Evolutionary conservation across 2,113 vertebrate species (phyloP), one percentile per base, ranked within the genome.

Genomic region (Xiphophorus couchianus): DNA sequence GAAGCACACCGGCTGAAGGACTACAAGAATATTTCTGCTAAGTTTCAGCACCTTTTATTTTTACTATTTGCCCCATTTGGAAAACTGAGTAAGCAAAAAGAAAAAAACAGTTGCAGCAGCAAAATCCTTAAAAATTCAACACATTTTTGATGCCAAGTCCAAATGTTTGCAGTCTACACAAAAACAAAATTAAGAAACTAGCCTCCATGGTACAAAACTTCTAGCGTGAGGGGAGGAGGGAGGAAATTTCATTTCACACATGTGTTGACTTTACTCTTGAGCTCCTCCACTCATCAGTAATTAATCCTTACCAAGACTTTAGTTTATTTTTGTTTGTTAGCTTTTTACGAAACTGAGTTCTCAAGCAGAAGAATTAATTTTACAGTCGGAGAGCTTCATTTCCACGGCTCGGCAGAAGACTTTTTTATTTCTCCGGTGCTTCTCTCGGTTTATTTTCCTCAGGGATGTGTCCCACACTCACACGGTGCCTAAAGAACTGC

Each of bases 321-420:
- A 64, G n/a, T 79, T 83, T 81, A 66, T 64, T 80, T 78, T 60
- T 80, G 76, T 77, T 82, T 73, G 75, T 79, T 85, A 3, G 42
- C 71, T 48, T 19, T 37, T 48, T 6, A 48, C 44, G 5, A 75
- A 82, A 76, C 80, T 35, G 44, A 2, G 61, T 73, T 66, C 29
- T 66, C n/a, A 27, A 28, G 76, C 61, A 82, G 35, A 68, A 48
- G 67, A 74, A 83, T 86, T 83, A 71, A 83, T 86, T 83, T 86
- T 74, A 80, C 81, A 86, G 70, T 77, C 35, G 66, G 62, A 29
- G 60, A 83, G 62, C 70, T 86, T 74, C 84, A 62, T 65, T 61
- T 80, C 62, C 84, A 83, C 28, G 17, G 44, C n/a, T 42, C 2
- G 63, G 19, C 27, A 75, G 69, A 66, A 60, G 69, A 19, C 58